Conservation (phyloP, 1,140 invertebrate genomes). For the Hypsibius dujardini region DNA sequence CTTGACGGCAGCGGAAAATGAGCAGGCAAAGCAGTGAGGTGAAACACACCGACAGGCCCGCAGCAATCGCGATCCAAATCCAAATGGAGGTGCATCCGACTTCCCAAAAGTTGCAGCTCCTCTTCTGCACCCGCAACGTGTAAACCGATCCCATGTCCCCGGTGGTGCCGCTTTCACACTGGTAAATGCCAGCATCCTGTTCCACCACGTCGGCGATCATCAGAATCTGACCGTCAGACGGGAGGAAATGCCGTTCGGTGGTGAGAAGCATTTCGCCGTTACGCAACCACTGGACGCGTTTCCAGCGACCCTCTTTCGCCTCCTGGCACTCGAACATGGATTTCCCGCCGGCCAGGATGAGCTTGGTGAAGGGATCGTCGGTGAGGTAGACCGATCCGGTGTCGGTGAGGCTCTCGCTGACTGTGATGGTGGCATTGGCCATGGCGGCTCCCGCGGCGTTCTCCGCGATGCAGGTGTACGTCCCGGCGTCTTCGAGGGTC, state of each 20-base stretch:
- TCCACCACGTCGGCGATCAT: neutral
- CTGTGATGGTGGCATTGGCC: conserved; percentile 55
- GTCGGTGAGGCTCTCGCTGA: conserved; percentile 33
- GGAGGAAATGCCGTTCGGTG: neutral
- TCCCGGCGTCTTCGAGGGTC: conserved; percentile 56
- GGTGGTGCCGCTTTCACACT: neutral
- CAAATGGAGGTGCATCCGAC: neutral
- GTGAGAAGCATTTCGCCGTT: neutral
- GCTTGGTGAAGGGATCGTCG: neutral
- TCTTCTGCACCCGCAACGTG: neutral
- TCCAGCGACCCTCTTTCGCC: neutral
- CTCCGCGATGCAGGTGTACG: conserved; percentile 64
- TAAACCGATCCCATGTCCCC: neutral
- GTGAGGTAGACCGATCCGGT: neutral
- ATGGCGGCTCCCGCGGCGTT: conserved; percentile 62
- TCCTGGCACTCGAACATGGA: neutral
- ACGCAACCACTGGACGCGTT: neutral
- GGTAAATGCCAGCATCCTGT: neutral
- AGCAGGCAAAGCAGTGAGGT: neutral
- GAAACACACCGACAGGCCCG: neutral
- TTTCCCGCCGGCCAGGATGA: neutral
- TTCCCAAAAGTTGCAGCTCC: neutral
- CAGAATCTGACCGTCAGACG: neutral
- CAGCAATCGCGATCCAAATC: conserved; percentile 4
- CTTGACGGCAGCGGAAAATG: neutral